These are phyloP conservation scores for Rutilus rutilus DNA, from an alignment of 2,113 vertebrate species.

Conservation along the genomic window DNA sequence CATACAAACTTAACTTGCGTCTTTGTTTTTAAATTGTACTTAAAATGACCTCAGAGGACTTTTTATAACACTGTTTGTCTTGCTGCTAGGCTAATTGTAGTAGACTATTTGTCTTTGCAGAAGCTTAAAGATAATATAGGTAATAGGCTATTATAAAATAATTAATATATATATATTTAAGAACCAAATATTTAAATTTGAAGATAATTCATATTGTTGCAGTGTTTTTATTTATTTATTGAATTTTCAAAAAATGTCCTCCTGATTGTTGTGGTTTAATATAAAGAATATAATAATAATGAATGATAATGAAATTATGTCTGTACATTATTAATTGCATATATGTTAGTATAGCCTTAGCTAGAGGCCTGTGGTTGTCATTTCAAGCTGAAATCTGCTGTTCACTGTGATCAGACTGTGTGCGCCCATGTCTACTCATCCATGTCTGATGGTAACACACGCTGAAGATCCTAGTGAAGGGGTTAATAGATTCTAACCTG, in stretches of 20 bases:
- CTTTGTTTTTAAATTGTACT: neutral
- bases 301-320: neutral
- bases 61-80: neutral
- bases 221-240: no score
- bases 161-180: neutral
- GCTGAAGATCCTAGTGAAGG: neutral
- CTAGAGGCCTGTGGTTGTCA: neutral
- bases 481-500: constrained; percentile 26
- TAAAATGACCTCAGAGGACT: neutral
- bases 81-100: neutral
- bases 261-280: neutral
- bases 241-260: no score
- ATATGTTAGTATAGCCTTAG: neutral
- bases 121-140: neutral
- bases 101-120: neutral
- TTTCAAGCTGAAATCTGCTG: neutral
- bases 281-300: no score
- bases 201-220: neutral
- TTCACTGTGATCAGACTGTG: neutral
- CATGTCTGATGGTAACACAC: neutral
- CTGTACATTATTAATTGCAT: neutral
- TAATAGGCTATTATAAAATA: neutral
- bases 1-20: neutral
- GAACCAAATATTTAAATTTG: neutral
- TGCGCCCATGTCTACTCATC: neutral